Percentiles rank a stretch among this genome's conserved stretches.
Evolutionary conservation across 2,113 vertebrate species (phyloP).

Genomic region (Hiodon alosoides): DNA sequence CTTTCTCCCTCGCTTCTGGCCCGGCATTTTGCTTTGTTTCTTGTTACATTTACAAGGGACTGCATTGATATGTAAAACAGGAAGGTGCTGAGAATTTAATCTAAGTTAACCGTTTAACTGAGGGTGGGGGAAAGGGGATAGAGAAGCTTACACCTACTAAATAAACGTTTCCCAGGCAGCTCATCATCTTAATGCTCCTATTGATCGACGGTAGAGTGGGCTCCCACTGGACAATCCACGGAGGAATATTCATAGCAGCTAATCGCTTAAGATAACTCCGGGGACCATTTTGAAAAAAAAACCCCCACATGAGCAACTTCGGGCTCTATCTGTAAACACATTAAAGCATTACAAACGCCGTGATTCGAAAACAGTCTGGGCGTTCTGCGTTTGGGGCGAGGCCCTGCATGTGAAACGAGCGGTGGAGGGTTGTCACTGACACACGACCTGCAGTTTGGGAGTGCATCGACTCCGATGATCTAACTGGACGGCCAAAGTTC

Average conservation of each 20-base stretch:
- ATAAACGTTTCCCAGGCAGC: slow-evolving; percentile 45
- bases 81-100: slow-evolving; percentile 38
- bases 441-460: not conserved
- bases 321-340: slow-evolving; percentile 55
- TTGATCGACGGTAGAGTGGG: slow-evolving; percentile 49
- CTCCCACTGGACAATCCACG: slow-evolving; percentile 41
- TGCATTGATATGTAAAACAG: slow-evolving; percentile 32
- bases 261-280: slow-evolving; percentile 56
- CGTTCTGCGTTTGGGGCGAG: not conserved
- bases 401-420: not conserved
- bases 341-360: slow-evolving; percentile 50
- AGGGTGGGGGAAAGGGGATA: slow-evolving; percentile 20
- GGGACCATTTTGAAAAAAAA: slow-evolving; percentile 50
- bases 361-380: slow-evolving; percentile 22
- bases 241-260: slow-evolving; percentile 55
- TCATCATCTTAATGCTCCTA: slow-evolving; percentile 54
- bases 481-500: not conserved
- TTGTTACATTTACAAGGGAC: slow-evolving; percentile 9
- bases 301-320: slow-evolving; percentile 45
- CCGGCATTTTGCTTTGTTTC: slow-evolving; percentile 14
- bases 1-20: not conserved
- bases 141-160: slow-evolving; percentile 34
- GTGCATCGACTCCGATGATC: slow-evolving; percentile 6
- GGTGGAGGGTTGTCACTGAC: too few relatives aligned
- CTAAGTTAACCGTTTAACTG: slow-evolving; percentile 44